Conservation (phyloP, 2,113 vertebrate genomes). For the Lagopus muta region DNA sequence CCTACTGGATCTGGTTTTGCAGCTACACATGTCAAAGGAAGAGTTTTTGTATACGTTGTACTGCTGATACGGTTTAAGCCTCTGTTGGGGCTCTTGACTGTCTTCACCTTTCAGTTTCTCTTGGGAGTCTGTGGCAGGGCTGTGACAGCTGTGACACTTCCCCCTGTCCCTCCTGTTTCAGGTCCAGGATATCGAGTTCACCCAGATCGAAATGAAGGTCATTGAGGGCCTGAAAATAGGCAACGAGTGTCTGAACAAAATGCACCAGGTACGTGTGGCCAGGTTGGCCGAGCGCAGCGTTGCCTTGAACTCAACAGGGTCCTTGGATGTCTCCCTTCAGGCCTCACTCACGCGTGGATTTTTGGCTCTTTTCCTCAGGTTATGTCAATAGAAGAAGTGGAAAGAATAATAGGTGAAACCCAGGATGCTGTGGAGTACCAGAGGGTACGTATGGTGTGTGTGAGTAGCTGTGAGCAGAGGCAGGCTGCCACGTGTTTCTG, state of each 20-base stretch:
- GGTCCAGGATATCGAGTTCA: conserved; percentile 97
- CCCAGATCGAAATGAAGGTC: conserved; percentile 95
- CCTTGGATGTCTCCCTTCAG: not conserved
- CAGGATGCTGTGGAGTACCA: conserved; percentile 96
- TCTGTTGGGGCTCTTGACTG: accelerated
- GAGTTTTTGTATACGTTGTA: accelerated
- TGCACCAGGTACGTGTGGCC: conserved; percentile 90
- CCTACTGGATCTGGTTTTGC: not conserved
- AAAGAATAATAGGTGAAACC: conserved; percentile 94
- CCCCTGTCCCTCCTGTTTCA: conserved; percentile 38
- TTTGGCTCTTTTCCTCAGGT: conserved; percentile 74
- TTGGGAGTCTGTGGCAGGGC: not conserved
- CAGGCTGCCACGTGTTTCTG: accelerated
- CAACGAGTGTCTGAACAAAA: conserved; percentile 95
- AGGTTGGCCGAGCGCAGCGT: accelerated
- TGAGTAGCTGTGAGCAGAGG: accelerated
- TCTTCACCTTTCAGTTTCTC: not conserved
- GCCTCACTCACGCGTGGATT: accelerated
- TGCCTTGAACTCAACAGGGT: not conserved
- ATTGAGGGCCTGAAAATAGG: conserved; percentile 92
- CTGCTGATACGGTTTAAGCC: not conserved
- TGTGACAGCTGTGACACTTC: not conserved
- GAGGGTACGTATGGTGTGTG: conserved; percentile 72
- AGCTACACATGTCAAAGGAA: not conserved
- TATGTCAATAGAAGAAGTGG: conserved; percentile 97